phyloP scores from a whole-genome alignment of 1,140 invertebrate genomes.

The Diabrotica undecimpunctata region DNA sequence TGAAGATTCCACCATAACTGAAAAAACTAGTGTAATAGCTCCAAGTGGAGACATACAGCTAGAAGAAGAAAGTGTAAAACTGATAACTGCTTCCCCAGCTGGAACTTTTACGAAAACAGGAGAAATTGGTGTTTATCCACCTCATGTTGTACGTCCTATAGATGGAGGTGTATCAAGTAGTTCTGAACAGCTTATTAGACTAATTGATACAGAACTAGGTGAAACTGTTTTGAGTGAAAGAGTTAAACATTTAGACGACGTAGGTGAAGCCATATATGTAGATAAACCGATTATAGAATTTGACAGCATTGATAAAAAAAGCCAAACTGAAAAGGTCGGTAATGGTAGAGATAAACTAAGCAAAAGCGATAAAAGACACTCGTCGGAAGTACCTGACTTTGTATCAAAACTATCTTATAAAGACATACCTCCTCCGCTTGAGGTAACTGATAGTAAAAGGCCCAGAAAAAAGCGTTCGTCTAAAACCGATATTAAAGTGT shows the following conservation, averaged over 20 bases:
- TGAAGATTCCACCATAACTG: too few species aligned
- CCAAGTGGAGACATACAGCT: too few species aligned
- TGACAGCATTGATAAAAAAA: constrained; percentile 4
- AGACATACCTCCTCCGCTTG: neutral
- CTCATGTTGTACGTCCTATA: neutral
- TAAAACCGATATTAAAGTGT: constrained; percentile 18
- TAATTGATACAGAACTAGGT: constrained; percentile 3
- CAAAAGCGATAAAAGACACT: neutral
- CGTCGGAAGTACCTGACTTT: constrained; percentile 21
- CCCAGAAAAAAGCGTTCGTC: constrained; percentile 24
- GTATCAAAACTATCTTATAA: constrained; percentile 26
- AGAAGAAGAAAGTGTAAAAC: too few species aligned
- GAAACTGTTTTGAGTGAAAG: neutral
- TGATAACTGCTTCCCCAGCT: too few species aligned
- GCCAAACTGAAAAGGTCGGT: neutral
- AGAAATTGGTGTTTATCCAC: too few species aligned
- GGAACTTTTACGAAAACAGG: too few species aligned
- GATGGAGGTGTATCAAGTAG: neutral
- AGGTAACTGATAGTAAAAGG: constrained; percentile 4
- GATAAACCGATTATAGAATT: neutral
- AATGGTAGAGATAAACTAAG: neutral
- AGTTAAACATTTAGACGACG: neutral
- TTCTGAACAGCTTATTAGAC: neutral
- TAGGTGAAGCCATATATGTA: neutral
- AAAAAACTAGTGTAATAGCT: too few species aligned